phyloP scores from a whole-genome alignment of 2,797 vertebrate genomes.

The Alca torda region DNA sequence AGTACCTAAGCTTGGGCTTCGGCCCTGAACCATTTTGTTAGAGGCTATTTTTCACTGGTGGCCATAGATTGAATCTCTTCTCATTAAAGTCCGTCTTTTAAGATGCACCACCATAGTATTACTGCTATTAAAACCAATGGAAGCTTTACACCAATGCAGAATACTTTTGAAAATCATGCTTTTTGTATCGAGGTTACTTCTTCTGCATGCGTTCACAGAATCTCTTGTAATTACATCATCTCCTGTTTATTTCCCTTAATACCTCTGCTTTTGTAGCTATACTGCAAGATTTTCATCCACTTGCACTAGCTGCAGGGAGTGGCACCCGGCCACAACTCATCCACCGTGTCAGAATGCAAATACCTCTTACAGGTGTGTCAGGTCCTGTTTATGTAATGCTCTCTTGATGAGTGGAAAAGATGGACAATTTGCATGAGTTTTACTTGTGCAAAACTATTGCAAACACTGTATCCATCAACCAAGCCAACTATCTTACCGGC shows the following conservation, averaged over 20 bases:
- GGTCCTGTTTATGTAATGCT: neutral
- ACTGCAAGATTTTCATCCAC: neutral
- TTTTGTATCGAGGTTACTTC: neutral
- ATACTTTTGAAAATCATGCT: neutral
- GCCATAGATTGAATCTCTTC: neutral
- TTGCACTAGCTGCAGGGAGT: neutral
- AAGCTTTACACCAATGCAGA: neutral
- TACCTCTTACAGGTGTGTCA: neutral
- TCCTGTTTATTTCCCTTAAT: neutral
- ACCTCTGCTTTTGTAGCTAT: neutral
- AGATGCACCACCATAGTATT: neutral
- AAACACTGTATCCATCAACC: neutral
- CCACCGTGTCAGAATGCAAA: neutral
- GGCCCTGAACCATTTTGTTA: neutral
- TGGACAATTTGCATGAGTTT: neutral
- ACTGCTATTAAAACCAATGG: neutral
- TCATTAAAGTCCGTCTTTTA: neutral
- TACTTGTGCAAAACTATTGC: neutral
- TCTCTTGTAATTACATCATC: neutral
- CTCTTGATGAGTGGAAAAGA: neutral
- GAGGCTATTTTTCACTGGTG: neutral
- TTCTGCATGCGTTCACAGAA: neutral
- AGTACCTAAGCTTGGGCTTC: neutral
- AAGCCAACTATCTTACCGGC: neutral
- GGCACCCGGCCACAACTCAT: neutral